Conservation (phyloP, 2,113 vertebrate species). For the Platichthys flesus region DNA sequence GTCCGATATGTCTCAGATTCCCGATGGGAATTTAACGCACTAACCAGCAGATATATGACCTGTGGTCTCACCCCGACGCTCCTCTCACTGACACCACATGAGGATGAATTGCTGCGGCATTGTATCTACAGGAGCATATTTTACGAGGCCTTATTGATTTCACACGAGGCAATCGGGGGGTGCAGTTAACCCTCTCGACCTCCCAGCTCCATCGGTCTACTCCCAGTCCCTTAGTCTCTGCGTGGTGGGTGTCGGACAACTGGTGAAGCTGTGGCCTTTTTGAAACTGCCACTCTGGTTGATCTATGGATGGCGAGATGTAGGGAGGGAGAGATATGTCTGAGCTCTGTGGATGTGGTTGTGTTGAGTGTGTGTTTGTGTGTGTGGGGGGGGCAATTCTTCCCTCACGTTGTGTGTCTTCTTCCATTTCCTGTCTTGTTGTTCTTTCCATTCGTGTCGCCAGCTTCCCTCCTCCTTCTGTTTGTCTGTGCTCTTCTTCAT, state of each 20-base stretch:
- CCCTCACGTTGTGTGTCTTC: not conserved
- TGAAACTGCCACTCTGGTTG: constrained; percentile 25
- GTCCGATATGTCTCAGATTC: too few relatives aligned
- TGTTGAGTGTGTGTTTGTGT: not conserved
- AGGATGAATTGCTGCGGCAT: constrained; percentile 31
- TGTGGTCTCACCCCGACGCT: constrained; percentile 25
- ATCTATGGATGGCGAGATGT: constrained; percentile 36
- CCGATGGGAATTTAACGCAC: not conserved
- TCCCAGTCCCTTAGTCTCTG: constrained; percentile 30
- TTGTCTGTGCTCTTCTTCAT: constrained; percentile 1
- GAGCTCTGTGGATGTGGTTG: not conserved
- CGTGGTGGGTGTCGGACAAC: constrained; percentile 22
- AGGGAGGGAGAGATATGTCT: constrained; percentile 8
- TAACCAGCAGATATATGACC: constrained; percentile 27
- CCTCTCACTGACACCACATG: constrained; percentile 38
- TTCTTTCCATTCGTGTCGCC: too few relatives aligned
- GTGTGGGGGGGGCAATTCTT: not conserved
- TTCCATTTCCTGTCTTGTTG: not conserved
- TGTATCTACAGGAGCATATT: constrained; percentile 51
- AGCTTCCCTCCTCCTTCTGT: not conserved
- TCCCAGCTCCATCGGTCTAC: constrained; percentile 36
- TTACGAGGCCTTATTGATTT: constrained; percentile 61
- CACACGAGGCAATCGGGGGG: constrained; percentile 21
- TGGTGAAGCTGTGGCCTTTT: constrained; percentile 23
- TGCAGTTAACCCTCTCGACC: constrained; percentile 41